Conservation (phyloP, 2,113 vertebrate species). For the Microcebus murinus region DNA sequence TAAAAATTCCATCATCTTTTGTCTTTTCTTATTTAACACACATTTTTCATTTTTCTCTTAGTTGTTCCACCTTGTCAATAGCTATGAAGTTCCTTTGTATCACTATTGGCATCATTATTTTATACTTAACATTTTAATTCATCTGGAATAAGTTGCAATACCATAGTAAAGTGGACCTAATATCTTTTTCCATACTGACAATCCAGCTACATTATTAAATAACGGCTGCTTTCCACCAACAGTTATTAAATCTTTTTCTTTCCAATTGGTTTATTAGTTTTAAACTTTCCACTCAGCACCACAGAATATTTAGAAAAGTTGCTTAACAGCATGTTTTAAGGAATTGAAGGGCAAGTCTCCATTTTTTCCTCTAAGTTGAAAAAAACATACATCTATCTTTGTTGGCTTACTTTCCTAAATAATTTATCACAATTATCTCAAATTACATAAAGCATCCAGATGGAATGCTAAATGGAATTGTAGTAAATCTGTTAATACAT, state of each 20-base stretch:
- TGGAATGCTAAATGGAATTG: background rate
- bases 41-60: constrained; percentile 3
- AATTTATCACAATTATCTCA: constrained; percentile 12
- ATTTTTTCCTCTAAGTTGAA: background rate
- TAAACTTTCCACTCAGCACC: constrained; percentile 8
- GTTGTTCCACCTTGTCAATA: background rate
- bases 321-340: background rate
- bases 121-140: background rate
- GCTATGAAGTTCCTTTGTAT: background rate
- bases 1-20: background rate
- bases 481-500: background rate
- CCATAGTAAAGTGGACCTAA: background rate
- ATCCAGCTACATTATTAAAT: background rate
- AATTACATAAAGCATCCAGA: background rate
- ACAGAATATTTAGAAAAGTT: background rate
- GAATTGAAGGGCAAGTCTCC: background rate
- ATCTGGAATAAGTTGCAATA: background rate
- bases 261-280: background rate
- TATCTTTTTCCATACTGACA: background rate
- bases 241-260: background rate
- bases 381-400: background rate
- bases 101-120: background rate
- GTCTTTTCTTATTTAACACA: background rate
- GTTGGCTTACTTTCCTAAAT: background rate
- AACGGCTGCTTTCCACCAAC: background rate